Conservation (phyloP, 2,888 invertebrate species). For the Pheosia tremula region DNA sequence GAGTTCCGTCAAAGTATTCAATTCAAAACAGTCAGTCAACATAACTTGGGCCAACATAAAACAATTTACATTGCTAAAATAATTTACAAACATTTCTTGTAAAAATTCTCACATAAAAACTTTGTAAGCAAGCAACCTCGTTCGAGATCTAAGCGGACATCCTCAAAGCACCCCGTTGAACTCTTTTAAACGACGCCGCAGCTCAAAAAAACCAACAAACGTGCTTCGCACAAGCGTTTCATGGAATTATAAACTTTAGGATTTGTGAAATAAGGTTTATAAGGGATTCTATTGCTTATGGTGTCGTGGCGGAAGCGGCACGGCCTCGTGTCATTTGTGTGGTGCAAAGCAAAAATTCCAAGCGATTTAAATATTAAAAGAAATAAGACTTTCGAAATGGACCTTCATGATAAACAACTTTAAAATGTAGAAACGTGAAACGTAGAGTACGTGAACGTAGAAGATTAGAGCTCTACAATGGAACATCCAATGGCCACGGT, state of each 20-base stretch:
- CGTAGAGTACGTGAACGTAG: too few species aligned
- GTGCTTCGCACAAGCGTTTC: conserved; percentile 6
- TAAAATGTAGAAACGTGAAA: too few species aligned
- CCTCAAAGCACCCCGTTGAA: conserved; percentile 67
- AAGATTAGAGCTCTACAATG: too few species aligned
- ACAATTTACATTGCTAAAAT: neutral
- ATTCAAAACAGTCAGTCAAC: neutral
- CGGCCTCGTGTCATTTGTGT: conserved; percentile 57
- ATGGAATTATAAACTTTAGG: conserved; percentile 34
- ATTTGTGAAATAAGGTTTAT: conserved; percentile 25
- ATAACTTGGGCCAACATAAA: neutral
- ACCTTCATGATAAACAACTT: neutral
- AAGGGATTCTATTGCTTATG: conserved; percentile 28
- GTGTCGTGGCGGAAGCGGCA: conserved; percentile 60
- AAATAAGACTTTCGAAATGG: neutral
- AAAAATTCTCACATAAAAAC: conserved; percentile 1
- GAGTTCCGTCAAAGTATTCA: neutral
- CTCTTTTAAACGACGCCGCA: conserved; percentile 60
- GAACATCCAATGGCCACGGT: too few species aligned
- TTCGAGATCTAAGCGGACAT: conserved; percentile 53
- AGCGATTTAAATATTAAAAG: conserved; percentile 8
- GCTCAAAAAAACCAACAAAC: conserved; percentile 44
- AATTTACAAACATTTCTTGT: conserved; percentile 1
- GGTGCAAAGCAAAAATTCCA: conserved; percentile 41
- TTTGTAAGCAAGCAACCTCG: conserved; percentile 13